These are phyloP conservation scores for Drosophila aff. DNA, from an alignment of 1,140 invertebrate species.

Conservation along the genomic window DNA sequence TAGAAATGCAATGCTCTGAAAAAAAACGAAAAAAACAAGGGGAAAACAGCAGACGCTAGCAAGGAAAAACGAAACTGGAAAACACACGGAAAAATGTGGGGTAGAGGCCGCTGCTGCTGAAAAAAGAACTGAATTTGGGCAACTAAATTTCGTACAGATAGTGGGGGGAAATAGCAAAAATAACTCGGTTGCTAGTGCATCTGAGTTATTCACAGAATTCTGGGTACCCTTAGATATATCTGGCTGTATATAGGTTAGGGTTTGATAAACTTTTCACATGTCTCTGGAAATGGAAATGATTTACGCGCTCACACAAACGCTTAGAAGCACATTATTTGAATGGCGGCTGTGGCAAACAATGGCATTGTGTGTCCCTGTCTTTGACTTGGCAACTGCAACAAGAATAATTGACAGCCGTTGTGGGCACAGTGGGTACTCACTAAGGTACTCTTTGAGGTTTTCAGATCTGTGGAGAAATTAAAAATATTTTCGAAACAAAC, in stretches of 20 bases:
- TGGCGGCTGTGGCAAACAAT: conserved; percentile 40
- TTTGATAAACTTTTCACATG: conserved; percentile 6
- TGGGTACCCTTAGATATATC: neutral
- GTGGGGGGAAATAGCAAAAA: conserved; percentile 24
- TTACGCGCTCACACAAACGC: conserved; percentile 48
- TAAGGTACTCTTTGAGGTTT: neutral
- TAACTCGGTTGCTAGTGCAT: conserved; percentile 27
- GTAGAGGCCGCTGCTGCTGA: neutral
- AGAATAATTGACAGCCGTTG: conserved; percentile 52
- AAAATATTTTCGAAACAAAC: too few relatives aligned
- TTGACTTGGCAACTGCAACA: conserved; percentile 37
- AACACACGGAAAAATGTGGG: conserved; percentile 31
- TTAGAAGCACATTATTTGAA: conserved; percentile 62
- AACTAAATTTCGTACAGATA: conserved; percentile 52
- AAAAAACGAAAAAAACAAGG: conserved; percentile 11
- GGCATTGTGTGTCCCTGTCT: conserved; percentile 19
- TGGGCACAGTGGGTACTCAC: conserved; percentile 23
- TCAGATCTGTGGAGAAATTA: too few relatives aligned
- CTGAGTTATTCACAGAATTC: conserved; percentile 20
- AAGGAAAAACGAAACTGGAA: conserved; percentile 13
- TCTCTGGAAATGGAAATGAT: conserved; percentile 36
- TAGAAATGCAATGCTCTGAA: conserved; percentile 44
- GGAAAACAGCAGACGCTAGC: conserved; percentile 41
- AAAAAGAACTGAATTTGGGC: conserved; percentile 17
- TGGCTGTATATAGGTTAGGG: neutral